These are phyloP conservation scores for Merluccius polli DNA, from an alignment of 2,797 vertebrate genomes.

Conservation along the genomic window DNA sequence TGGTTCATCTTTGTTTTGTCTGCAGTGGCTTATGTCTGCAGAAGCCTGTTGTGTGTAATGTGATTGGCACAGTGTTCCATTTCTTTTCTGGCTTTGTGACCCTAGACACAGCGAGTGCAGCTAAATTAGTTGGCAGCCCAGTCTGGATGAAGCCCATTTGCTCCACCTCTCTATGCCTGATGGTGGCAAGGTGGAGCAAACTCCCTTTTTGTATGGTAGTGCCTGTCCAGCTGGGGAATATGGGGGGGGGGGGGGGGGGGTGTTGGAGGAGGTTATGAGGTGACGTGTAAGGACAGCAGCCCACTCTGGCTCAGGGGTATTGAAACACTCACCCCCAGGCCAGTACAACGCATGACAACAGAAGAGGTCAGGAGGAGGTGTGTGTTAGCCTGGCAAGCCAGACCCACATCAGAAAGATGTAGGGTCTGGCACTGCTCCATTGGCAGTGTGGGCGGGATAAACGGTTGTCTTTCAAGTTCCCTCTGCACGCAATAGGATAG, in stretches of 20 bases:
- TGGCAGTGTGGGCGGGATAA: too few species aligned
- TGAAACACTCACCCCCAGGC: too few species aligned
- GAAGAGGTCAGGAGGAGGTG: background rate
- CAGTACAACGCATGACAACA: background rate
- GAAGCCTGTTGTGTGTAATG: background rate
- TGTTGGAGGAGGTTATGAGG: background rate
- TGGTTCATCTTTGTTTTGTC: background rate
- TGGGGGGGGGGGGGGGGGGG: background rate
- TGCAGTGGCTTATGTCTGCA: background rate
- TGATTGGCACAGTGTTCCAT: too few species aligned
- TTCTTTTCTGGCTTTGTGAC: too few species aligned
- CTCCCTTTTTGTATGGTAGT: background rate
- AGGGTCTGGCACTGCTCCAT: too few species aligned
- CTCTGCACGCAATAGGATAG: too few species aligned
- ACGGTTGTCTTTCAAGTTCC: too few species aligned
- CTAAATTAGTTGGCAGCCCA: background rate
- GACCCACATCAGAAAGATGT: too few species aligned
- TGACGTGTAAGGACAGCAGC: too few species aligned
- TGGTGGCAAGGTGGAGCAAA: background rate
- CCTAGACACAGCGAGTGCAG: too few species aligned
- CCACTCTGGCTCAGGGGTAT: too few species aligned
- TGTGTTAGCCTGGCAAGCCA: background rate
- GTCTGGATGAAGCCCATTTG: background rate
- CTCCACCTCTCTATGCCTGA: background rate
- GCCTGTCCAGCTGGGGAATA: background rate